Evolutionary conservation across 30 jellyfish, hydroid and myxozoan species (phyloP), one percentile per base, ranked within the genome.

Genomic region (Phacellophora camtschatica): DNA sequence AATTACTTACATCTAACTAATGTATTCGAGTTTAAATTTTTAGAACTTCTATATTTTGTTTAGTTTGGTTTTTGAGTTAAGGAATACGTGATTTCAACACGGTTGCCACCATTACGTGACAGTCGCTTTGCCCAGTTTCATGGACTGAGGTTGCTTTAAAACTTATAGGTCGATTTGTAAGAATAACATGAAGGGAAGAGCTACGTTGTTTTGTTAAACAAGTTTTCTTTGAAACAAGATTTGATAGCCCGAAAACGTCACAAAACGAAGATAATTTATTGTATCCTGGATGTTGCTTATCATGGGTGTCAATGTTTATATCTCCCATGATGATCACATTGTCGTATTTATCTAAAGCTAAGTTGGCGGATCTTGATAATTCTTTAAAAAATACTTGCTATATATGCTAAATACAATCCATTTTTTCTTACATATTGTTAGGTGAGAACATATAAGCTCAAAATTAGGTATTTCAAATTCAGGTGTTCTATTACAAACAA

Each of bases 41-140:
- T 65, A 32, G 15, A 65, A 66, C 23, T 37, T 24, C 84, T 22
- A 24, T 70, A 70, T 3, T 12, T 30, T n/a, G 43, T 45, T n/a
- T n/a, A 12, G 41, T 70, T 45, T 70, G 39, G 33, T 79, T 79
- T 46, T 70, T 41, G n/a, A 70, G 37, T 13, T 78, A 78, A 8
- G 84, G 69, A 6, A 70, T 43, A 45, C 43, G 73, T 18, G 28
- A 18, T 23, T 70, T 70, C 71, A 57, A n/a, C 4, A 36, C 16
- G 10, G 58, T 29, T 5, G 59, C 41, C 3, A 65, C 27, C 7
- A 28, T 18, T 18, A 24, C 20, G 43, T 70, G 84, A 46, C 46
- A 48, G 76, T 70, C 84, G 43, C 84, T 70, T n/a, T 36, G 45
- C 41, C 84, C 46, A 36, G 84, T 46, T 35, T 66, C 80, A 66